These are phyloP conservation scores for Lycocerus yunnanus DNA, from an alignment of 2,888 invertebrate genomes.

Conservation along the genomic window DNA sequence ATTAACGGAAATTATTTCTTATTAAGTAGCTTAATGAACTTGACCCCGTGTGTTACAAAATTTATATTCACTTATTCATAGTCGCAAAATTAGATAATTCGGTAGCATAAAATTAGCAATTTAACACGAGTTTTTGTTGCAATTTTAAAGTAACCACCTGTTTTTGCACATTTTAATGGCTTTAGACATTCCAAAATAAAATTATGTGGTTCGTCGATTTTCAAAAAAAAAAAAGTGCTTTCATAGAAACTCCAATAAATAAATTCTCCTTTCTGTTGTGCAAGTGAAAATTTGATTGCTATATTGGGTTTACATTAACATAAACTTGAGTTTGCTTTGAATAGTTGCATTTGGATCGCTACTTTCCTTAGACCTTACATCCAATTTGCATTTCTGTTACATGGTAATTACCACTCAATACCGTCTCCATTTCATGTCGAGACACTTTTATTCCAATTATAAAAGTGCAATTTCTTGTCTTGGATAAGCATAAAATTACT, in stretches of 20 bases:
- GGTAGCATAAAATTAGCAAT: neutral
- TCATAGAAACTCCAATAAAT: neutral
- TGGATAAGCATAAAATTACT: neutral
- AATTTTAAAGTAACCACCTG: neutral
- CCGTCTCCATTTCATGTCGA: neutral
- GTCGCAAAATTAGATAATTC: neutral
- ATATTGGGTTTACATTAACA: neutral
- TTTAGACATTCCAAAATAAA: neutral
- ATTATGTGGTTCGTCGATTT: neutral
- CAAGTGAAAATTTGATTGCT: neutral
- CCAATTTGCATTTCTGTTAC: slow-evolving; percentile 9
- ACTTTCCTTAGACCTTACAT: slow-evolving; percentile 6
- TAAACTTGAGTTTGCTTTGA: neutral
- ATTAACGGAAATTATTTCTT: neutral
- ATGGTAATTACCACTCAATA: neutral
- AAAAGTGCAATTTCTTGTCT: slow-evolving; percentile 3
- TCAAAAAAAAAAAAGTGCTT: neutral
- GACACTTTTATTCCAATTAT: neutral
- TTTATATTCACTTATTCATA: neutral
- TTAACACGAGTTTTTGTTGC: neutral
- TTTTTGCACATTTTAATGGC: neutral
- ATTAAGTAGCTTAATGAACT: neutral
- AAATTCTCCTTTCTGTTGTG: neutral
- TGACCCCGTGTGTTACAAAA: neutral
- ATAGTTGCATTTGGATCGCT: neutral